Percentiles rank a stretch among this genome's conserved stretches.
Evolutionary conservation across 2,113 vertebrate species (phyloP).

Genomic region (Ellobius talpinus): DNA sequence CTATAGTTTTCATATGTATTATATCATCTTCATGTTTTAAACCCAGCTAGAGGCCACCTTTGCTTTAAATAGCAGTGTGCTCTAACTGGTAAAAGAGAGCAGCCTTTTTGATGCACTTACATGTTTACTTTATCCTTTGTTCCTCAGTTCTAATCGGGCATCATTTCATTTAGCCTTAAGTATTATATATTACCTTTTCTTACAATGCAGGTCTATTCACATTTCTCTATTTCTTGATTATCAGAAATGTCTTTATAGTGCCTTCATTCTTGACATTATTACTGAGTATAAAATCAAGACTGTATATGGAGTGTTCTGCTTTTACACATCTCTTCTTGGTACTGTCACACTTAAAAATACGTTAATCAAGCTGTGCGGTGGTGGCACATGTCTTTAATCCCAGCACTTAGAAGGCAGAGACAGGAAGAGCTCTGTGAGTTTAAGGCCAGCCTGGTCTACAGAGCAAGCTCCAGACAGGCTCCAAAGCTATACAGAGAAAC

Average conservation of each 20-base stretch:
- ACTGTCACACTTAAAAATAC: slow-evolving; percentile 21
- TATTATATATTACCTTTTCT: neutral
- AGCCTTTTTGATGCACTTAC: neutral
- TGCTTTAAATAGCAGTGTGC: neutral
- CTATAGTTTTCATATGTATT: neutral
- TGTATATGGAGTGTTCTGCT: neutral
- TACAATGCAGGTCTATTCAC: neutral
- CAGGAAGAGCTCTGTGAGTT: too few relatives aligned
- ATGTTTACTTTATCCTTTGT: neutral
- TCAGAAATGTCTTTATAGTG: neutral
- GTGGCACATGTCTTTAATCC: too few relatives aligned
- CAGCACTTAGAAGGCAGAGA: too few relatives aligned
- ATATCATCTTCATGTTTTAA: neutral
- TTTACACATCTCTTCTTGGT: neutral
- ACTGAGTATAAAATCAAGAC: neutral
- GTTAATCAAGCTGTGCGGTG: neutral
- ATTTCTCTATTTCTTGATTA: slow-evolving; percentile 15
- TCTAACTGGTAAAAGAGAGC: neutral
- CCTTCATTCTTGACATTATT: slow-evolving; percentile 2
- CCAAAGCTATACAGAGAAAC: too few relatives aligned
- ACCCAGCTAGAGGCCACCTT: neutral
- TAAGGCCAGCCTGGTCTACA: too few relatives aligned
- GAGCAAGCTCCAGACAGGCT: too few relatives aligned
- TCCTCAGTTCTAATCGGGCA: slow-evolving; percentile 2
- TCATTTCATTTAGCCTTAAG: neutral